These are phyloP conservation scores for Aphelocoma coerulescens DNA, from an alignment of 2,113 vertebrate genomes.

Conservation along the genomic window DNA sequence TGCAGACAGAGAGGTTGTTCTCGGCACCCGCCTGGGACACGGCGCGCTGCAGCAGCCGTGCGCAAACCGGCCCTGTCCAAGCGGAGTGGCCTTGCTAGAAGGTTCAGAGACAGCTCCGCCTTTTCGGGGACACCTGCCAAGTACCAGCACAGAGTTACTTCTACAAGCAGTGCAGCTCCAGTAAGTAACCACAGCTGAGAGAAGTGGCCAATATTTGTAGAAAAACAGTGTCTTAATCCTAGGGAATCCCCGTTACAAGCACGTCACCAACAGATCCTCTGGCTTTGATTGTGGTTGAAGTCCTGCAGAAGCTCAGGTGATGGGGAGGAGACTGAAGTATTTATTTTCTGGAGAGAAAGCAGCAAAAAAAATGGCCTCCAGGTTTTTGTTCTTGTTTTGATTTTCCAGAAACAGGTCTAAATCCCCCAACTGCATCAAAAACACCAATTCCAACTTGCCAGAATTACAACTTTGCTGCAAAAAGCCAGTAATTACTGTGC, in stretches of 20 bases:
- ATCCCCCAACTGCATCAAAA: neutral
- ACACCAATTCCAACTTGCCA: neutral
- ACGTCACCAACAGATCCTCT: neutral
- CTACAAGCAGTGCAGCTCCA: neutral
- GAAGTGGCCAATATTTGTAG: neutral
- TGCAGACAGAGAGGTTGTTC: no score
- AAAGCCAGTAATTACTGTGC: neutral
- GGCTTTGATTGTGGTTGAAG: neutral
- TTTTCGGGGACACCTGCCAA: neutral
- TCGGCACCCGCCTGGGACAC: neutral
- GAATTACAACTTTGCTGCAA: neutral
- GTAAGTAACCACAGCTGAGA: neutral
- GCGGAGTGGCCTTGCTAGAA: neutral
- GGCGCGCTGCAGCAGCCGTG: neutral
- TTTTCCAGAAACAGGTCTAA: neutral
- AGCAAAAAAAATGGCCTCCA: neutral
- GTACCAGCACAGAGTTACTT: neutral
- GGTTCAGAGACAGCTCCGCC: neutral
- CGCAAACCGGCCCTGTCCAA: neutral
- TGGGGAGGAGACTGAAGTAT: neutral
- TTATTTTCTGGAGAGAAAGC: neutral
- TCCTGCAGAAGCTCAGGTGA: neutral
- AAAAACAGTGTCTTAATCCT: neutral
- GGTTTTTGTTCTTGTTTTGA: neutral
- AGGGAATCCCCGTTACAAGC: neutral